phyloP scores from a whole-genome alignment of 2,797 vertebrate species.

The Pangasius mekongensis region DNA sequence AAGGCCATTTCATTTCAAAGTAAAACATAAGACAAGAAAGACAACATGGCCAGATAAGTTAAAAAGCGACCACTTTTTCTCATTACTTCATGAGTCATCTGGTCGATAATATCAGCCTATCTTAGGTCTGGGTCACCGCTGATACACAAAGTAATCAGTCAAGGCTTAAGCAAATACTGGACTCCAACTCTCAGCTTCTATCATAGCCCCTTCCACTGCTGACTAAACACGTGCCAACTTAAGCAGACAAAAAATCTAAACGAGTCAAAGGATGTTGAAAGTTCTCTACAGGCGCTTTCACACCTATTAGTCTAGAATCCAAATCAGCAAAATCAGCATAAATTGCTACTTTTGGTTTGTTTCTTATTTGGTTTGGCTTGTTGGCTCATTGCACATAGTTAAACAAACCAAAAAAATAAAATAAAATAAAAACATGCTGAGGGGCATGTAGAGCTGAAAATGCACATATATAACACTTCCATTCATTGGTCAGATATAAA shows the following conservation, averaged over 20 bases:
- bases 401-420: neutral
- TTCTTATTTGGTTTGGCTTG: neutral
- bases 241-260: neutral
- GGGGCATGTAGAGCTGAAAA: neutral
- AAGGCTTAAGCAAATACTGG: slow-evolving; percentile 52
- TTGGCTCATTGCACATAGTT: neutral
- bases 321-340: neutral
- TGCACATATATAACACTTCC: neutral
- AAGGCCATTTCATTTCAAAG: slow-evolving; percentile 27
- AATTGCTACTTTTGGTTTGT: neutral
- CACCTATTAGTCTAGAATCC: neutral
- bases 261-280: neutral
- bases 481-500: neutral
- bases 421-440: neutral
- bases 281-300: neutral
- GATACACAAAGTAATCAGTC: slow-evolving; percentile 44
- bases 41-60: slow-evolving; percentile 27
- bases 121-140: slow-evolving; percentile 32
- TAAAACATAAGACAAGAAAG: slow-evolving; percentile 28
- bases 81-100: slow-evolving; percentile 49
- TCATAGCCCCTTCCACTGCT: slow-evolving; percentile 1
- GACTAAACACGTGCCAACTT: neutral
- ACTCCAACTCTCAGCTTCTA: slow-evolving; percentile 24
- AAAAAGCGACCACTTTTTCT: slow-evolving; percentile 31
- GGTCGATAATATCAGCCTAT: slow-evolving; percentile 49